Base-by-base conservation (phyloP, 2,797 vertebrate species). In the Telmatherina bonti region DNA sequence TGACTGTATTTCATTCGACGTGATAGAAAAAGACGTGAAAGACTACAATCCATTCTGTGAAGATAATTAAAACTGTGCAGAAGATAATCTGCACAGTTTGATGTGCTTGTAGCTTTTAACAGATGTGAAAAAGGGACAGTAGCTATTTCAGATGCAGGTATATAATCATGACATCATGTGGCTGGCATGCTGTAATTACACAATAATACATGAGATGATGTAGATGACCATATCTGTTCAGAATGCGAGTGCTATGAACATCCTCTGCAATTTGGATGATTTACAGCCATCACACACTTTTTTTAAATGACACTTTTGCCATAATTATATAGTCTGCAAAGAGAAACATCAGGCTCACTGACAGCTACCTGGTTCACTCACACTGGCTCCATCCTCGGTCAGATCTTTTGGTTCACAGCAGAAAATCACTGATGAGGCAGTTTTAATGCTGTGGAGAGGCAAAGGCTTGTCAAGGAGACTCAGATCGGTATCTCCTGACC, bases 111-210 rank as follows among this genome's bases (percentile, higher is more conserved):
- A 56, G 63, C 72, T 61, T 75, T 64, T 70, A 33, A 67, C 35
- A 45, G 72, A 67, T 38, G 52, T 67, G 57, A 76, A 59, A 79
- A 64, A 63, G 31, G 43, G 47, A 70, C 74, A 55, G 75, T 55
- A 10, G 64, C 62, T 67, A 51, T 79, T 78, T 81, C 52, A 74
- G 60, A 65, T 78, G 61, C 51, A 69, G 70, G 62, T 57, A 51
- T 75, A 65, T 60, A 78, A 84, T 79, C 73, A 76, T 66, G 72
- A 78, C 69, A 81, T 72, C 68, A 77, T 83, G 70, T 85, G 74
- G 81, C 65, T 78, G 61, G 74, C 63, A 81, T 74, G 57, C 63
- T 74, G 59, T 78, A 76, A 86, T 86, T 78, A 86, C 68, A 27
- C 57, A 70, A 67, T 63, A 74, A 55, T n/a, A 18, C 61, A 70